Evolutionary conservation across 1,140 invertebrate species (phyloP), one percentile per base, ranked within the genome.

Genomic region (Brachionus rubens): DNA sequence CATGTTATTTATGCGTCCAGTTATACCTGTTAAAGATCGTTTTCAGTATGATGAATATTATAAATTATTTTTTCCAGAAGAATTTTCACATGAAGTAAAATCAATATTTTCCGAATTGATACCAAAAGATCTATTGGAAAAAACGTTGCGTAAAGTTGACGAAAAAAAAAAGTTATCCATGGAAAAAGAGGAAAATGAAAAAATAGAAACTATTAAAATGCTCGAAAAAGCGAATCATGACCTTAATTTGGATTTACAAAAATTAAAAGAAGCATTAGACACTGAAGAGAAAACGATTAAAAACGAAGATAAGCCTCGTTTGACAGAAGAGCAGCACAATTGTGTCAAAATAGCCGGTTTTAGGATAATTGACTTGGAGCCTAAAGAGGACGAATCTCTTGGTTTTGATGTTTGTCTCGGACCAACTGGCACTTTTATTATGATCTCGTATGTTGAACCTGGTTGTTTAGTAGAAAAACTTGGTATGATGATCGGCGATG

Each of bases 51-150:
- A 72, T 7, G 68, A 72, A 48, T 72, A 72, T 21, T 72, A 72
- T 26, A 72, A 72, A n/a, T 26, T 72, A 9, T 72, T 72, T 72
- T 72, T 72, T 50, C 68, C 68, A 5, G 68, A 72, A 50, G 68
- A 72, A 41, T 72, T 72, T 50, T 40, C 68, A 3, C 1, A 19
- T 54, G 68, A 72, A 12, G 68, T 72, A 14, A 72, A 72, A 33
- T 72, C 68, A 21, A 72, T 72, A 28, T 72, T 72, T 54, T 30
- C 68, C 16, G 68, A 72, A 24, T 41, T 72, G 28, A 72, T 72
- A 36, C 68, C 68, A 7, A 48, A 72, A 33, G 68, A 72, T 28
- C 24, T 72, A 9, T 19, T 72, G 26, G 46, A 72, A 24, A 48
- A 54, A 48, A 72, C 68, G 50, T 14, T 72, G 7, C 14, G 12